Evolutionary conservation across 2,888 invertebrate species (phyloP).

Genomic region (Conistra vaccinii): DNA sequence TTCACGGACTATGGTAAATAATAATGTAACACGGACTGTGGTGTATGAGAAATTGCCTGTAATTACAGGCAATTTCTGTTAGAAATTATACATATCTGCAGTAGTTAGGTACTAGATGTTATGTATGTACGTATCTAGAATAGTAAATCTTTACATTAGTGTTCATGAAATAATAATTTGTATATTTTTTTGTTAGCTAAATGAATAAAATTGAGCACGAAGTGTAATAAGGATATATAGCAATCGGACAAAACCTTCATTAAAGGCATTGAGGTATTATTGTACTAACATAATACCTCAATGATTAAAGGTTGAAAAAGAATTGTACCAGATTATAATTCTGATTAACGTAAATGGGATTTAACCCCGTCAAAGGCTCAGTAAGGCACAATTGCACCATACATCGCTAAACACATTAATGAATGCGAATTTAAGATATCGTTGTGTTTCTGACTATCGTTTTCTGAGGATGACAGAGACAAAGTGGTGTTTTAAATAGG

Average conservation of each 20-base stretch:
- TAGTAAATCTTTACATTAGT: background rate
- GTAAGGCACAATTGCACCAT: background rate
- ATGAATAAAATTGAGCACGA: background rate
- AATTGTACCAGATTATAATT: background rate
- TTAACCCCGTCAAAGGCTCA: background rate
- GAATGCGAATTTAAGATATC: background rate
- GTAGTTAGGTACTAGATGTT: background rate
- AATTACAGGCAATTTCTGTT: slow-evolving; percentile 26
- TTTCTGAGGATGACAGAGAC: background rate
- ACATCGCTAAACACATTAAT: background rate
- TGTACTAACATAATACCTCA: too few relatives aligned
- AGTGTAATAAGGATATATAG: background rate
- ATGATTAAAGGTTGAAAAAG: too few relatives aligned
- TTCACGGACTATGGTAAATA: slow-evolving; percentile 15
- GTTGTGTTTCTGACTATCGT: background rate
- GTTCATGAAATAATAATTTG: background rate
- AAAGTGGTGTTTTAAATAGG: background rate
- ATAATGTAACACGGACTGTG: too few relatives aligned
- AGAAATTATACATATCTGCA: slow-evolving; percentile 6
- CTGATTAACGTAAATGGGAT: too few relatives aligned
- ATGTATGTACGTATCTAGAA: background rate
- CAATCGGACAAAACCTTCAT: background rate
- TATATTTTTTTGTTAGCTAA: background rate
- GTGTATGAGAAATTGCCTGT: background rate
- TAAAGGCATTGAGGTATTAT: too few relatives aligned